These are phyloP conservation scores for Saturnia japonica DNA, from an alignment of 2,888 invertebrate genomes.

Conservation along the genomic window DNA sequence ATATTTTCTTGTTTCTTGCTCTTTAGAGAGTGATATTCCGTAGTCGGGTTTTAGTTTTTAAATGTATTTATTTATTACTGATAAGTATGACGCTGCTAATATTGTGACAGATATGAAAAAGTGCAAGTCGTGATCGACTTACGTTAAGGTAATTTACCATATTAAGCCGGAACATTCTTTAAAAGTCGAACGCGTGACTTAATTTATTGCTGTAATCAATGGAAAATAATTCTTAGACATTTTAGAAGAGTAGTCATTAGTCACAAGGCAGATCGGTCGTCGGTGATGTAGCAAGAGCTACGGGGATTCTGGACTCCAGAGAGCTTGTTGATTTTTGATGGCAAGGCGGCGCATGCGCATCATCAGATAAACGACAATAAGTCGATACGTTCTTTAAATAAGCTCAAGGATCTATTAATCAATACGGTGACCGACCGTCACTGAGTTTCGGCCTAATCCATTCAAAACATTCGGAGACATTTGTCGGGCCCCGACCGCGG, in stretches of 20 bases:
- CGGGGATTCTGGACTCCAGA: constrained; percentile 24
- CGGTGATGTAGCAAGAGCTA: constrained; percentile 41
- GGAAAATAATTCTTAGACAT: constrained; percentile 67
- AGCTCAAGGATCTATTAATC: constrained; percentile 70
- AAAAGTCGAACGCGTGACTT: constrained; percentile 68
- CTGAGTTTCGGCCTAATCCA: constrained; percentile 76
- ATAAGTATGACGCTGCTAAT: neutral
- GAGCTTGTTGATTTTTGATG: constrained; percentile 36
- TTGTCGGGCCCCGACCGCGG: constrained; percentile 73
- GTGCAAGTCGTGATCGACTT: constrained; percentile 59
- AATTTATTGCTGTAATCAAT: constrained; percentile 71
- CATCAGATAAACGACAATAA: constrained; percentile 79
- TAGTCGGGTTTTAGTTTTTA: too few species aligned
- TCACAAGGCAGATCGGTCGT: constrained; percentile 49
- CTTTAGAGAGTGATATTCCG: too few species aligned
- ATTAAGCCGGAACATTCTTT: constrained; percentile 64
- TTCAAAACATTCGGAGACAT: constrained; percentile 80
- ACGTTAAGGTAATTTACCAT: constrained; percentile 59
- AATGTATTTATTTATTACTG: too few species aligned
- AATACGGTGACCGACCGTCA: constrained; percentile 59
- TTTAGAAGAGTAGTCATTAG: constrained; percentile 65
- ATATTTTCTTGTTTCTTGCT: too few species aligned
- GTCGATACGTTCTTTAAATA: constrained; percentile 76
- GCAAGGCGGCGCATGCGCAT: constrained; percentile 47
- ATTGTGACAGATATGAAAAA: constrained; percentile 40